Base-by-base conservation (phyloP, 2,888 invertebrate genomes). In the Anaspis maculata region DNA sequence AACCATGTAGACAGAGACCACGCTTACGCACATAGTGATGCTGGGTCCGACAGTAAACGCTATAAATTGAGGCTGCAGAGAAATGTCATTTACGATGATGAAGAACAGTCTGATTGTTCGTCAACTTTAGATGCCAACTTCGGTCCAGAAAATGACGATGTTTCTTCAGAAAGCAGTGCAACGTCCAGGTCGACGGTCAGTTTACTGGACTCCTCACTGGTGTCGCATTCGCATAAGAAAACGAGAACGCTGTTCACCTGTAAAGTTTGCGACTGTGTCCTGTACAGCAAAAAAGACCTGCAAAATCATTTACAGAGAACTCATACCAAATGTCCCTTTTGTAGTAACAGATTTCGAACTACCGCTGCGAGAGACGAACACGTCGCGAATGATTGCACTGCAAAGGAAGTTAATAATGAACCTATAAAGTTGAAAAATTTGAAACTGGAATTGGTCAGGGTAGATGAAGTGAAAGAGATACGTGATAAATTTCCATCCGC, bases 271-370 rank as follows among this genome's bases (percentile, higher is more conserved):
- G 46, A 48, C 33, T 34, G 41, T n/a, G 38, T 46, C 10, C 42
- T 45, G 25, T 29, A 41, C 14, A 44, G 13, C 13, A 24, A 34
- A 1, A 41, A 25, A 25, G 42, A 43, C 9, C 32, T 56, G 14
- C 46, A 44, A 21, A 32, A 21, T 13, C 56, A 56, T 29, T 32
- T 33, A 25, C 22, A 10, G 3, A 29, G 12, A 13, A 44, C 33
- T 21, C 56, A 54, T 30, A 44, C 44, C 26, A 38, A 36, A 12
- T 56, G 56, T 29, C 48, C 45, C 15, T 50, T 54, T 27, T 56
- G 56, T 25, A 52, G 42, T 25, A 14, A 15, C 3, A 35, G 29
- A 23, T 52, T 52, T 33, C 37, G 34, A 24, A 39, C 44, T 1
- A 27, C 51, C 15, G 39, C 38, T 3, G 14, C 15, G 9, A 48